These are phyloP conservation scores for Microtus montanus DNA, from an alignment of 2,113 vertebrate genomes.

Conservation along the genomic window DNA sequence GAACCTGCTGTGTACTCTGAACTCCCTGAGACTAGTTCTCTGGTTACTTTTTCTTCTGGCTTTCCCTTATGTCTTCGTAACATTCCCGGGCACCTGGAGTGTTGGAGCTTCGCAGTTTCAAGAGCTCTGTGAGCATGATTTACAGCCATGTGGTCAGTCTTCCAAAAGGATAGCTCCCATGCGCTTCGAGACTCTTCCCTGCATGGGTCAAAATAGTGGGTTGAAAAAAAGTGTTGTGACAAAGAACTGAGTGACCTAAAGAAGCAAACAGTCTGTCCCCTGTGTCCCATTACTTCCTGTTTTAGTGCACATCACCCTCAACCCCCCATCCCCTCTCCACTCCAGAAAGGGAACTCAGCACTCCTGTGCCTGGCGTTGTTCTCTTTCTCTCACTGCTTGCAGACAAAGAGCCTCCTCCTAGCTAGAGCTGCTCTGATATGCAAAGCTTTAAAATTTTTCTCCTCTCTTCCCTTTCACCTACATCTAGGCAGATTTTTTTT, in stretches of 20 bases:
- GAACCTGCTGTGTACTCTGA: neutral
- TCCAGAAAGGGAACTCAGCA: neutral
- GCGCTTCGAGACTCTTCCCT: too few species aligned
- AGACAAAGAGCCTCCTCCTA: neutral
- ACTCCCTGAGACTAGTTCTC: neutral
- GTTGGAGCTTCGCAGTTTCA: neutral
- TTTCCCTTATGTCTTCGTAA: neutral
- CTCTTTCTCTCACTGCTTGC: neutral
- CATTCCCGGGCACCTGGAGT: neutral
- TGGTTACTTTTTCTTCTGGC: neutral
- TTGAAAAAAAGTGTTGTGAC: neutral
- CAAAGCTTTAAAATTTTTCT: neutral
- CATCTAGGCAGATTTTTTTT: neutral
- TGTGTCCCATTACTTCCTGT: slow-evolving; percentile 58
- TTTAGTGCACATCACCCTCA: neutral
- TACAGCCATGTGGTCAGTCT: neutral
- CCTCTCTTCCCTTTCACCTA: neutral
- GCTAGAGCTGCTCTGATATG: neutral
- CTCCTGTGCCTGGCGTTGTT: neutral
- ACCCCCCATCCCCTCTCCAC: neutral
- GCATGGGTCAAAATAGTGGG: neutral
- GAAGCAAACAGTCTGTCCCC: neutral
- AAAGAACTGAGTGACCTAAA: neutral
- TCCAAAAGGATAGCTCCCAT: neutral
- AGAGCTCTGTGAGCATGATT: neutral